A percentile compares a stretch with the other conserved stretches of the same genome.
Conservation (phyloP, 2,888 invertebrate genomes). For the Xylocampa areola region DNA sequence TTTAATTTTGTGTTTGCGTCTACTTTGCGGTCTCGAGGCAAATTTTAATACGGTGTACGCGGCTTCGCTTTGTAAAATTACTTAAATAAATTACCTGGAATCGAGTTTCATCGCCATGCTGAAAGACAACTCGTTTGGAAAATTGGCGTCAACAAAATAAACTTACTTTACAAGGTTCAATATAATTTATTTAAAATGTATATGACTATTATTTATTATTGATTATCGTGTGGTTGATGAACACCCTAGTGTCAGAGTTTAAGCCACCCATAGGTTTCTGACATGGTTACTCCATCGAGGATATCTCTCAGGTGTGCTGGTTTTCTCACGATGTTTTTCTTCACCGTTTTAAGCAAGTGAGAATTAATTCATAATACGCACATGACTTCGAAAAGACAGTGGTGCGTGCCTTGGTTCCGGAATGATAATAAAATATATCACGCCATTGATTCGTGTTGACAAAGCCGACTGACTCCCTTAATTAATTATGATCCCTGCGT, state of each 20-base stretch:
- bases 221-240: no score
- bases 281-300: no score
- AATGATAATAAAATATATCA: slow-evolving; percentile 61
- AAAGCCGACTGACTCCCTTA: slow-evolving; percentile 76
- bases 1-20: slow-evolving; percentile 89
- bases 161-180: slow-evolving; percentile 45
- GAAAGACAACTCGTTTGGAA: slow-evolving; percentile 73
- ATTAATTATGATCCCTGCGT: slow-evolving; percentile 76
- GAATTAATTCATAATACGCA: no score
- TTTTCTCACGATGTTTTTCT: no score
- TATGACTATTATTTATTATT: no score
- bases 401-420: slow-evolving; percentile 55
- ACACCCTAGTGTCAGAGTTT: no score
- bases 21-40: slow-evolving; percentile 86
- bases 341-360: no score
- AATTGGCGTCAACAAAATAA: slow-evolving; percentile 68
- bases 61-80: slow-evolving; percentile 84
- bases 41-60: slow-evolving; percentile 86
- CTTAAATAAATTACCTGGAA: slow-evolving; percentile 85
- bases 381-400: no score
- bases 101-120: slow-evolving; percentile 77
- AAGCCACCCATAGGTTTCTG: no score
- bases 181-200: neutral
- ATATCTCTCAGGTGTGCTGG: no score
- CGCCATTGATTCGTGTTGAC: slow-evolving; percentile 71